Percentiles rank a stretch among this genome's conserved stretches.
phyloP scores from a whole-genome alignment of 2,797 vertebrate genomes.

The Prionace glauca region DNA sequence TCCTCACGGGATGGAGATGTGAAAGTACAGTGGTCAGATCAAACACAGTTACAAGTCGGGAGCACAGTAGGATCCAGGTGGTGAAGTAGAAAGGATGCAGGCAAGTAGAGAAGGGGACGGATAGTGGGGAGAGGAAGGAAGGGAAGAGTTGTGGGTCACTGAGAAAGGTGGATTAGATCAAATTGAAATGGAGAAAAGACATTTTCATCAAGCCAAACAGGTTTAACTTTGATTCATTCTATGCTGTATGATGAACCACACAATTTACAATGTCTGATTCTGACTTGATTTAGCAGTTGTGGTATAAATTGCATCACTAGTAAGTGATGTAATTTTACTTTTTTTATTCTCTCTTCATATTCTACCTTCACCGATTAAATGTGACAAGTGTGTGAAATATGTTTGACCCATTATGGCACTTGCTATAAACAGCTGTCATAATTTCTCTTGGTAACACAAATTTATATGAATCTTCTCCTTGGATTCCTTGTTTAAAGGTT shows the following conservation, averaged over 20 bases:
- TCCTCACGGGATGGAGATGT: too few relatives aligned
- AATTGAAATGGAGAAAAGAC: not conserved
- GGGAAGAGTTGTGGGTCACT: not conserved
- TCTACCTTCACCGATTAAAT: not conserved
- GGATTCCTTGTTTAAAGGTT: not conserved
- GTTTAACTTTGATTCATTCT: not conserved
- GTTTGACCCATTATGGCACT: not conserved
- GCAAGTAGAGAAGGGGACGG: not conserved
- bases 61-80: not conserved
- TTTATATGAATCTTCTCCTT: not conserved
- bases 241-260: not conserved
- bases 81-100: not conserved
- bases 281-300: not conserved
- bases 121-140: not conserved
- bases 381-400: not conserved
- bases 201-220: not conserved
- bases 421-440: not conserved
- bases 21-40: too few relatives aligned
- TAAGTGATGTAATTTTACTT: not conserved
- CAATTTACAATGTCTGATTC: not conserved
- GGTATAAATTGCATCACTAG: not conserved
- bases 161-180: not conserved
- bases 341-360: not conserved
- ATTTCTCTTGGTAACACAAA: not conserved
- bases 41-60: too few relatives aligned